Evolutionary conservation across 2,113 vertebrate species (phyloP).

Genomic region (Engystomops pustulosus): DNA sequence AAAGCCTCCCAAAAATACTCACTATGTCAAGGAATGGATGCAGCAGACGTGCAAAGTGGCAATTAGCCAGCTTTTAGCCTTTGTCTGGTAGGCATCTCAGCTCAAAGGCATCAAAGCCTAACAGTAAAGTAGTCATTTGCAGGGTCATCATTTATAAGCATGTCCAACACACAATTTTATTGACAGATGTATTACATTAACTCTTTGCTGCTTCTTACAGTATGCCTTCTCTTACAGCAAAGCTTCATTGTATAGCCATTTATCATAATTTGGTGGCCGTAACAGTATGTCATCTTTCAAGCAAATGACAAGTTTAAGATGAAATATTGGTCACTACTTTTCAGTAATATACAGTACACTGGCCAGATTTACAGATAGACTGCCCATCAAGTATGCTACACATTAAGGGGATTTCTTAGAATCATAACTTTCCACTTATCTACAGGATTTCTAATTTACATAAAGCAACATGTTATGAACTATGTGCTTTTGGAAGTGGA

Average conservation of each 20-base stretch:
- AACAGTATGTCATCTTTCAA: not conserved
- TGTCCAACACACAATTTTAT: not conserved
- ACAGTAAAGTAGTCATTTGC: not conserved
- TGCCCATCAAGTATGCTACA: not conserved
- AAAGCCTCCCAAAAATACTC: not conserved
- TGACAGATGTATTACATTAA: not conserved
- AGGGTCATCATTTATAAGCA: not conserved
- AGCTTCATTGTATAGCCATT: not conserved
- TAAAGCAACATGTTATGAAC: no score
- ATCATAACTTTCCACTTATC: no score
- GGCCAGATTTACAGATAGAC: not conserved
- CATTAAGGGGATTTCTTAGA: no score
- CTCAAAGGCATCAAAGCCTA: not conserved
- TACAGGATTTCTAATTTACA: no score
- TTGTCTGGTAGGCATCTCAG: not conserved
- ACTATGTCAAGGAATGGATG: not conserved
- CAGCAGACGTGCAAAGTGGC: constrained; percentile 15
- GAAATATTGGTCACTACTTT: not conserved
- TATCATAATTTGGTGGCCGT: no score
- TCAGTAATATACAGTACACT: not conserved
- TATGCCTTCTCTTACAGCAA: not conserved
- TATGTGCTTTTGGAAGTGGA: no score
- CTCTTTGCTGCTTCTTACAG: not conserved
- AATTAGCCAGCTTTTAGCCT: constrained; percentile 1
- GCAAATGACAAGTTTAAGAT: not conserved